These are phyloP conservation scores for Syritta pipiens DNA, from an alignment of 2,888 invertebrate species.

Conservation along the genomic window DNA sequence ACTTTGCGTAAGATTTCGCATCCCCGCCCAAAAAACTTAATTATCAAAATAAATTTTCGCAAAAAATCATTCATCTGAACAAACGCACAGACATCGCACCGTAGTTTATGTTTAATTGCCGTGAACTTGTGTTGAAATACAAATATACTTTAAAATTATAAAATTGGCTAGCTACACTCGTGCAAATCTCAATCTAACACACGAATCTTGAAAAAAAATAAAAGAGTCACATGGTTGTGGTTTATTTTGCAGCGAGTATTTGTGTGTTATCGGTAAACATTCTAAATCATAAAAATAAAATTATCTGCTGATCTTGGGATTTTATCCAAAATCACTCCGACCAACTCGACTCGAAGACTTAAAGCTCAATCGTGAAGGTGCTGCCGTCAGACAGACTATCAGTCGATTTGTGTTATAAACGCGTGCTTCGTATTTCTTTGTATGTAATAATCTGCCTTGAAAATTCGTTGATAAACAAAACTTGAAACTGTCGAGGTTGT, in stretches of 20 bases:
- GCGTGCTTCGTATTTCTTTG: background rate
- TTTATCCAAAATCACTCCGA: conserved; percentile 17
- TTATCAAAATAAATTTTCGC: no score
- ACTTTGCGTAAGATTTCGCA: no score
- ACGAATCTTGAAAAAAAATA: background rate
- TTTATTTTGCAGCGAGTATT: background rate
- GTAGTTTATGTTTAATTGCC: no score
- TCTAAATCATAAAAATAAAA: background rate
- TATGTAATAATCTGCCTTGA: conserved; percentile 7
- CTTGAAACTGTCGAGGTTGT: conserved; percentile 35
- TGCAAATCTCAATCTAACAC: no score
- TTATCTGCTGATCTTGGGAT: conserved; percentile 10
- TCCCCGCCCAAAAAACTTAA: no score
- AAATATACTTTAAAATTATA: background rate
- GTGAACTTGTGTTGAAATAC: background rate
- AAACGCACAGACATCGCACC: no score
- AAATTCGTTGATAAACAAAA: conserved; percentile 32
- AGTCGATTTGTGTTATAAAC: conserved; percentile 2
- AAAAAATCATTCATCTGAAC: no score
- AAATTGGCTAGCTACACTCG: background rate
- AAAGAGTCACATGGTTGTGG: background rate
- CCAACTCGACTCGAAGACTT: background rate
- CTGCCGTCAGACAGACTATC: background rate
- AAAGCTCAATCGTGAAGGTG: background rate
- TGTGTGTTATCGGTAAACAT: conserved; percentile 11